A percentile compares a stretch with the other conserved stretches of the same genome.
These are phyloP conservation scores for Xiphias gladius DNA, from an alignment of 2,113 vertebrate genomes.

Conservation along the genomic window DNA sequence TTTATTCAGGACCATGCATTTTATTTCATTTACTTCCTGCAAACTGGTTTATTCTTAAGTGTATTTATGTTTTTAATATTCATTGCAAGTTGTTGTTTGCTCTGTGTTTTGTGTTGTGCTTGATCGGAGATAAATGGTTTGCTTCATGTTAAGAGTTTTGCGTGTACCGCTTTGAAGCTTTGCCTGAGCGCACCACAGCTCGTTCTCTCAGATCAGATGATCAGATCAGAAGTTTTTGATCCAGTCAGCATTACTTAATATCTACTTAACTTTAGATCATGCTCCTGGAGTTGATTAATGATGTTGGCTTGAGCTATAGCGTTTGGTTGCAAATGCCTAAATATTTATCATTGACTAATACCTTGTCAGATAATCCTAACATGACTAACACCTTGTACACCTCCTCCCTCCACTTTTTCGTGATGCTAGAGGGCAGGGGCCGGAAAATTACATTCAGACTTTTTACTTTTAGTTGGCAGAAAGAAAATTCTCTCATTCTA, in stretches of 20 bases:
- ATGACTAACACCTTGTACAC: neutral
- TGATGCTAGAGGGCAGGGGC: neutral
- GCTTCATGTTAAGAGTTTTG: conserved; percentile 12
- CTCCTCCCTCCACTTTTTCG: neutral
- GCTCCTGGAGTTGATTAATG: neutral
- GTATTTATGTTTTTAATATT: conserved; percentile 1
- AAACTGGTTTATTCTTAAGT: conserved; percentile 3
- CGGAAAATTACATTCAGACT: neutral
- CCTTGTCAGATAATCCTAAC: neutral
- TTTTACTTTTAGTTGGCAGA: conserved; percentile 4
- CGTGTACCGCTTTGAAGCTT: neutral
- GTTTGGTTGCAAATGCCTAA: neutral
- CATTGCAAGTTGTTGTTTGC: neutral
- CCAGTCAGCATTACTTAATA: neutral
- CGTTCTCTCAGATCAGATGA: neutral
- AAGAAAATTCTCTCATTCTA: neutral
- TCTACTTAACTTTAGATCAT: neutral
- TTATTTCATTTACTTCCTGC: conserved; percentile 1
- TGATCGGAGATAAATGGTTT: conserved; percentile 7
- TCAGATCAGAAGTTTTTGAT: conserved; percentile 1
- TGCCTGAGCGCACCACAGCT: neutral
- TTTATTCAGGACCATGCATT: neutral
- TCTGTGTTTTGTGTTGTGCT: neutral
- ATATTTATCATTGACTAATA: neutral
- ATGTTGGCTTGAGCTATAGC: neutral